A percentile compares a stretch with the other conserved stretches of the same genome.
These are phyloP conservation scores for Spea bombifrons DNA, from an alignment of 2,113 vertebrate species.

Conservation along the genomic window DNA sequence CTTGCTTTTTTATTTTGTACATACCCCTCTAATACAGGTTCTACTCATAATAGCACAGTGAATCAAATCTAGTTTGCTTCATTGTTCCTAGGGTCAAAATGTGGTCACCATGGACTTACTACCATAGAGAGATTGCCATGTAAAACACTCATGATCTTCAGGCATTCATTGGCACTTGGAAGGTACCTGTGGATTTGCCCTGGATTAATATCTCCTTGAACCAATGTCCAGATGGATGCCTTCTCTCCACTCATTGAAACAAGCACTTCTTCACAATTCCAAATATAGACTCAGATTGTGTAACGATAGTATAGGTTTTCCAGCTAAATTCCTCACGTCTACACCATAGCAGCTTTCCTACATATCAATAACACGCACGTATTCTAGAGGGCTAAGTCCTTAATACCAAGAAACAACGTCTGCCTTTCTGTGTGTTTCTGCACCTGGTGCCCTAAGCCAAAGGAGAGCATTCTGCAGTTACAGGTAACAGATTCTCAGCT, in stretches of 20 bases:
- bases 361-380: background rate
- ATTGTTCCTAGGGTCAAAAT: no score
- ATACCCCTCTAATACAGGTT: no score
- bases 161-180: no score
- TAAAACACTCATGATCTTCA: no score
- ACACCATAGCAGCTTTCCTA: background rate
- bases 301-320: background rate
- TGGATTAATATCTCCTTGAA: no score
- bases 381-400: background rate
- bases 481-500: conserved; percentile 1
- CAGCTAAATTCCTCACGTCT: background rate
- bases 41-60: no score
- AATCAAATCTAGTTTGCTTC: no score
- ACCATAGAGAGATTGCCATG: no score
- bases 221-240: background rate
- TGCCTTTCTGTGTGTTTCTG: background rate
- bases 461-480: background rate
- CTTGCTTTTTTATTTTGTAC: no score
- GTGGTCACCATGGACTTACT: no score
- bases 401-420: background rate
- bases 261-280: background rate
- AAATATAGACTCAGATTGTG: background rate
- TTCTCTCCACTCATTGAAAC: background rate
- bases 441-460: background rate
- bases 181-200: no score